Evolutionary conservation across 2,113 vertebrate species (phyloP).

Genomic region (Eubucco bourcierii): DNA sequence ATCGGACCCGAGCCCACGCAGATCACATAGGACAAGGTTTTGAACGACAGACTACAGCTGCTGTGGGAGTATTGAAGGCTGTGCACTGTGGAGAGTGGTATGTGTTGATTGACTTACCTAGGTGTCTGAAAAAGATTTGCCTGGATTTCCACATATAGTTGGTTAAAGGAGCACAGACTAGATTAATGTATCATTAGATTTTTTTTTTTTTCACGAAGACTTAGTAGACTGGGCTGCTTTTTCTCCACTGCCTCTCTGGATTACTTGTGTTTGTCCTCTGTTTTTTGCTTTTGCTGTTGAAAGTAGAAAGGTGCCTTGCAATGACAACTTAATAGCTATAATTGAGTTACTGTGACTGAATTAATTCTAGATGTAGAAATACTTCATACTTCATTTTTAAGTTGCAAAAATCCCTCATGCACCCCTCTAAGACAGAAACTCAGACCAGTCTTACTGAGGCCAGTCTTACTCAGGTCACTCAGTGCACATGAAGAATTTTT

Average conservation of each 20-base stretch:
- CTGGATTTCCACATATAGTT: neutral
- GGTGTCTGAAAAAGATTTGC: neutral
- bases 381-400: neutral
- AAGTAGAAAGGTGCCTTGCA: neutral
- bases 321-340: neutral
- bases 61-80: slow-evolving; percentile 95
- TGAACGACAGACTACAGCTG: slow-evolving; percentile 93
- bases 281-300: neutral
- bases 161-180: neutral
- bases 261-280: neutral
- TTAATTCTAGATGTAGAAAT: neutral
- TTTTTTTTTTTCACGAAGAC: neutral
- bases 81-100: slow-evolving; percentile 89
- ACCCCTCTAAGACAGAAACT: too few relatives aligned
- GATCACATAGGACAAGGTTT: slow-evolving; percentile 98
- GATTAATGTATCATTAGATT: neutral
- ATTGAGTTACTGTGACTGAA: neutral
- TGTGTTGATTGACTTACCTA: slow-evolving; percentile 1
- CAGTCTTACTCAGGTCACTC: too few relatives aligned
- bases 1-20: slow-evolving; percentile 93
- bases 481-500: neutral
- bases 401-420: too few relatives aligned
- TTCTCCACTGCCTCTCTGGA: rapidly evolving
- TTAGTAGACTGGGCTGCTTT: neutral
- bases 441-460: too few relatives aligned